Evolutionary conservation across 2,888 invertebrate species (phyloP).

Genomic region (Drosophila pseudotakahashii): DNA sequence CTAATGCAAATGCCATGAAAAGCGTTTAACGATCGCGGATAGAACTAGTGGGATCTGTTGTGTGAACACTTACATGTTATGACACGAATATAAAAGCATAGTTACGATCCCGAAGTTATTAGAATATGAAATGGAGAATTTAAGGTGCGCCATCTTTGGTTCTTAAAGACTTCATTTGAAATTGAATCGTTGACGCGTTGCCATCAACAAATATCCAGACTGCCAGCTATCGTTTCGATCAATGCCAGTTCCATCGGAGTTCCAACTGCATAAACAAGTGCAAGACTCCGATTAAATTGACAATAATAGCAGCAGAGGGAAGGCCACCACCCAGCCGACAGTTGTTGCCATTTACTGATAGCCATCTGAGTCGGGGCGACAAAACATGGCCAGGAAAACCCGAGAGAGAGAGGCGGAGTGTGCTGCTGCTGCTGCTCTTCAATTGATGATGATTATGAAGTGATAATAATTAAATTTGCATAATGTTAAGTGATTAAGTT

Average conservation of each 20-base stretch:
- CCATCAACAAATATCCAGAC: slow-evolving; percentile 2
- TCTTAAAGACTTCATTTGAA: slow-evolving; percentile 1
- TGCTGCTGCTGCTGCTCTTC: slow-evolving; percentile 22
- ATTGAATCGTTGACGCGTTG: neutral
- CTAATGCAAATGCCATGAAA: slow-evolving; percentile 20
- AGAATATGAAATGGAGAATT: neutral
- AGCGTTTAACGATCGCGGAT: slow-evolving; percentile 18
- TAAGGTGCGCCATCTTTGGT: neutral
- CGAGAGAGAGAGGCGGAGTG: neutral
- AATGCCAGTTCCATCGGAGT: slow-evolving; percentile 3
- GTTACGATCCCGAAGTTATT: neutral
- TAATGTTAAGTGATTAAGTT: slow-evolving; percentile 80
- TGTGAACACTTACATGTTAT: neutral
- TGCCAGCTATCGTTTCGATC: slow-evolving; percentile 18
- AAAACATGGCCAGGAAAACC: slow-evolving; percentile 39
- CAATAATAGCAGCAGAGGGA: slow-evolving; percentile 38
- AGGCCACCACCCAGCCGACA: slow-evolving; percentile 30
- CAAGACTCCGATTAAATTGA: slow-evolving; percentile 64
- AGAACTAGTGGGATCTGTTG: slow-evolving; percentile 10
- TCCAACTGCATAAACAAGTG: slow-evolving; percentile 65
- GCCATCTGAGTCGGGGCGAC: slow-evolving; percentile 56
- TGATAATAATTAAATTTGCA: slow-evolving; percentile 81
- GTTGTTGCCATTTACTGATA: slow-evolving; percentile 66
- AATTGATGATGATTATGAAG: slow-evolving; percentile 70
- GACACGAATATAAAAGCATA: neutral